Percentiles rank a stretch among this genome's conserved stretches.
phyloP scores from a whole-genome alignment of 2,113 vertebrate species.

The Caretta caretta region DNA sequence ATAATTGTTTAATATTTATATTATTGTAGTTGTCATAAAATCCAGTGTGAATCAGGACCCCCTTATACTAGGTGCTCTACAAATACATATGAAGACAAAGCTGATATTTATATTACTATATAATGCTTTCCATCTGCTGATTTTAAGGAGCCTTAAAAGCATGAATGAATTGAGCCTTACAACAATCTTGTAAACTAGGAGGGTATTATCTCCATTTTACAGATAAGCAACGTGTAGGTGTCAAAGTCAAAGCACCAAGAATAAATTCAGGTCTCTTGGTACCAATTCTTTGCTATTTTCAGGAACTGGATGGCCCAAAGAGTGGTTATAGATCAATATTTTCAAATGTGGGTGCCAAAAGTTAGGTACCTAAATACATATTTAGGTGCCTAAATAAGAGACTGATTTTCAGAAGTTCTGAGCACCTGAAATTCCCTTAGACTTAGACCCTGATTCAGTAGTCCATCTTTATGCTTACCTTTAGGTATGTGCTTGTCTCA shows the following conservation, averaged over 20 bases:
- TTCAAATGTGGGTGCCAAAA: not conserved
- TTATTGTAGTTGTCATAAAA: not conserved
- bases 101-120: not conserved
- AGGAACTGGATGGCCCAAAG: not conserved
- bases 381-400: not conserved
- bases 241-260: not conserved
- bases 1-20: not conserved
- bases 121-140: not conserved
- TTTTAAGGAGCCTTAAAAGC: conserved; percentile 14
- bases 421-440: not conserved
- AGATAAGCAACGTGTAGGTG: not conserved
- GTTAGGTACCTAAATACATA: not conserved
- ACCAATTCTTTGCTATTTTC: conserved; percentile 13
- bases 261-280: not conserved
- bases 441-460: not conserved
- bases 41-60: not conserved
- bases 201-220: not conserved
- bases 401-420: not conserved
- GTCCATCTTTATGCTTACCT: not conserved
- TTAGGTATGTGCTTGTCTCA: not conserved
- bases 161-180: not conserved
- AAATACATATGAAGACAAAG: not conserved
- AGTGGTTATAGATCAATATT: not conserved
- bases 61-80: not conserved
- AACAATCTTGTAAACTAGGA: not conserved